Evolutionary conservation across 64 coral and sea anemone species (phyloP).

Genomic region (Dendronephthya gigantea): DNA sequence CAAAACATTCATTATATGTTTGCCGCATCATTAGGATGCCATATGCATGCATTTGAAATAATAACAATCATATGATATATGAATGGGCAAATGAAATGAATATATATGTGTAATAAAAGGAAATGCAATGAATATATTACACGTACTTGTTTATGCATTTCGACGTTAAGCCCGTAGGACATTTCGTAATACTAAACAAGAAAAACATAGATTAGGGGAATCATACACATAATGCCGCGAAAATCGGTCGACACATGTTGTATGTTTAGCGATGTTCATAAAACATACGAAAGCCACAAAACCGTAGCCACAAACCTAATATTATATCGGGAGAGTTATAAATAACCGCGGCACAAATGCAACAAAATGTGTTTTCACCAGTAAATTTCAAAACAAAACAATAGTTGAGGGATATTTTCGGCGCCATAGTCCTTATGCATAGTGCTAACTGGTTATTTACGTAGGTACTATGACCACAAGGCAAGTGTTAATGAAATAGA

Average conservation of each 20-base stretch:
- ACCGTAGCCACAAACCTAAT: slow-evolving; percentile 7
- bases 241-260: neutral
- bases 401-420: neutral
- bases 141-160: slow-evolving; percentile 97
- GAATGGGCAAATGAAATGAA: neutral
- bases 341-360: neutral
- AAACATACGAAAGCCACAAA: neutral
- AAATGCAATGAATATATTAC: neutral
- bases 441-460: neutral
- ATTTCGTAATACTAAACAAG: slow-evolving; percentile 97
- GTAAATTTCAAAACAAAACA: neutral
- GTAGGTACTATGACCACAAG: neutral
- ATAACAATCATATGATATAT: slow-evolving; percentile 15
- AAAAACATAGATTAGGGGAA: neutral
- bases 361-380: slow-evolving; percentile 8
- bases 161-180: slow-evolving; percentile 98
- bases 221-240: neutral
- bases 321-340: neutral
- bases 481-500: slow-evolving; percentile 13
- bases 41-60: neutral
- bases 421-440: neutral
- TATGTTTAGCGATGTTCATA: neutral
- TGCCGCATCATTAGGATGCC: neutral
- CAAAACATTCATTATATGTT: slow-evolving; percentile 3
- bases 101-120: neutral